Percentiles rank a stretch among this genome's conserved stretches.
Conservation (phyloP, 2,797 vertebrate genomes). For the Betta splendens region DNA sequence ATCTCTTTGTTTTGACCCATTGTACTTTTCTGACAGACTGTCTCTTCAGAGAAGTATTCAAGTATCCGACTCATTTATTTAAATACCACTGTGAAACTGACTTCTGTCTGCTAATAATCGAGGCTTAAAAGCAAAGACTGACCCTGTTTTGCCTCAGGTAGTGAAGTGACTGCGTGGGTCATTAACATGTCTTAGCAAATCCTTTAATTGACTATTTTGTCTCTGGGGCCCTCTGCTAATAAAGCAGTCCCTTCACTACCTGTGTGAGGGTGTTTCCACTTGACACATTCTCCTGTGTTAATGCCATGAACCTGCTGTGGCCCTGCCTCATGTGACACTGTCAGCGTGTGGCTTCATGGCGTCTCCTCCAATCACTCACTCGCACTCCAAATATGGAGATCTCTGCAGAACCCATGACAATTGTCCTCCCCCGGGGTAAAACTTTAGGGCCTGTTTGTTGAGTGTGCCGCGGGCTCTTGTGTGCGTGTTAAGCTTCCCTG, state of each 20-base stretch:
- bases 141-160: slow-evolving; percentile 12
- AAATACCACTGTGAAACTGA: slow-evolving; percentile 12
- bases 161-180: slow-evolving; percentile 48
- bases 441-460: slow-evolving; percentile 28
- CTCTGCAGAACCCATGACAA: slow-evolving; percentile 38
- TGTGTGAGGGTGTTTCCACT: slow-evolving; percentile 61
- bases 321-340: slow-evolving; percentile 37
- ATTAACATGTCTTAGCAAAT: slow-evolving; percentile 56
- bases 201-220: slow-evolving; percentile 37
- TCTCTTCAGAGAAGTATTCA: slow-evolving; percentile 6
- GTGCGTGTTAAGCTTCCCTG: slow-evolving; percentile 29
- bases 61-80: too few relatives aligned
- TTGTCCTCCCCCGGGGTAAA: slow-evolving; percentile 34
- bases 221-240: slow-evolving; percentile 7
- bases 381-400: slow-evolving; percentile 67
- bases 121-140: slow-evolving; percentile 20
- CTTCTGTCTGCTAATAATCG: slow-evolving; percentile 17
- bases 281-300: slow-evolving; percentile 28
- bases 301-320: slow-evolving; percentile 38
- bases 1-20: not conserved
- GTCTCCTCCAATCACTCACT: slow-evolving; percentile 63
- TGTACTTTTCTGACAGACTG: slow-evolving; percentile 8
- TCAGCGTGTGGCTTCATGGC: slow-evolving; percentile 26
- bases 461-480: slow-evolving; percentile 9
- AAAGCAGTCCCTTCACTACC: slow-evolving; percentile 52